Evolutionary conservation across 92 coral and sea anemone species (phyloP), one percentile per base, ranked within the genome.

Genomic region (Epizoanthus ramosus): DNA sequence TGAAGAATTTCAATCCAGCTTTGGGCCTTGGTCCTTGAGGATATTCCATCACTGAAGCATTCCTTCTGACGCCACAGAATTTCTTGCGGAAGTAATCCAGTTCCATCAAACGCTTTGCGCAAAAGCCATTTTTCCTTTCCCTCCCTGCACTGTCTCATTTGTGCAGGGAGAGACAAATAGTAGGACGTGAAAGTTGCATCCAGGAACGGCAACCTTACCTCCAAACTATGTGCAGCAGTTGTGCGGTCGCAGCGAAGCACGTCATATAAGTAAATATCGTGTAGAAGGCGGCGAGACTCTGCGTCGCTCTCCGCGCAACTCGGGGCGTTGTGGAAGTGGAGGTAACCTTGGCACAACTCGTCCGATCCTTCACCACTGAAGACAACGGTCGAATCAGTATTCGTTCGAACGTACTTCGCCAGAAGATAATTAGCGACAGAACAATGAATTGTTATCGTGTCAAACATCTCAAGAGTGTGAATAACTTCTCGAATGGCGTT

Each of bases 351-450:
- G 57, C 97, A 92, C 31, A 96, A 87, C 74, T 96, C 99, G 54
- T 96, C 99, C 3, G 99, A 79, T 43, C 99, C 99, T 60, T 96
- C 99, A 12, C 99, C 99, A 22, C 98, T 94, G 88, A 92, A 96
- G 83, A 96, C 89, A 12, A 96, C 97, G 17, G 92, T 92, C 24
- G 99, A 94, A 85, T 96, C 94, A 25, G 99, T 96, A 50, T 90
- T 90, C 60, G 94, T 87, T 18, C 88, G 91, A 72, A 96, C 86
- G 91, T 94, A 90, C 85, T 94, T 94, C 63, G 96, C 83, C 6
- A 96, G 92, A 41, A 96, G 87, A 68, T 87, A 96, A 96, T 92
- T 96, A 15, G 92, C 98, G 23, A 96, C 95, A 0, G 99, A 96
- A 13, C 97, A 91, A 57, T 98, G 91, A 57, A 96, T 88, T 3